These are phyloP conservation scores for Staurois parvus DNA, from an alignment of 2,797 vertebrate species.

Conservation along the genomic window DNA sequence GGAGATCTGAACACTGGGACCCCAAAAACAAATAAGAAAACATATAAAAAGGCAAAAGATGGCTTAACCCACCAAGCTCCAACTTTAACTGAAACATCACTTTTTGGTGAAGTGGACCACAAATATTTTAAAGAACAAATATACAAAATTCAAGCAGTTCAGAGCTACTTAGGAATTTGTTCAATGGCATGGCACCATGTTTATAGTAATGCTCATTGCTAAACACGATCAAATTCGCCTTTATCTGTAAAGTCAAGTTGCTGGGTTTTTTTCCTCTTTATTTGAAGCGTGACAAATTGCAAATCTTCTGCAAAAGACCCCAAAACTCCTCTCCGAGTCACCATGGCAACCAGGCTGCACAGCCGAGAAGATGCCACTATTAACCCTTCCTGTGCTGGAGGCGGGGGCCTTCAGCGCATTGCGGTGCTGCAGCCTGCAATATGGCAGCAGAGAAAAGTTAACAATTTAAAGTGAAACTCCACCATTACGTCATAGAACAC, in stretches of 20 bases:
- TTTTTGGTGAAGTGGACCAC: no score
- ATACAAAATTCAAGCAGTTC: no score
- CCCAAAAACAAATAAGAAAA: no score
- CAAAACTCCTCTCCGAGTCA: constrained; percentile 35
- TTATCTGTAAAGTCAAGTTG: not conserved
- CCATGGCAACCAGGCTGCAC: constrained; percentile 45
- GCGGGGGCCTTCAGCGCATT: constrained; percentile 17
- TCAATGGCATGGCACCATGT: no score
- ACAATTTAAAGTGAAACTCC: not conserved
- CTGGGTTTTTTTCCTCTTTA: not conserved
- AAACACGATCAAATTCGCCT: not conserved
- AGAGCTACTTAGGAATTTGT: no score
- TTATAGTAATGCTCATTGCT: no score
- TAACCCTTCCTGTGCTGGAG: constrained; percentile 29
- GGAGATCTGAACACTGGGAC: no score
- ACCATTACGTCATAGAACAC: not conserved
- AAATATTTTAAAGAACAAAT: no score
- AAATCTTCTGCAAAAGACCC: constrained; percentile 49
- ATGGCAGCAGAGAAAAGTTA: not conserved
- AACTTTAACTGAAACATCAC: no score
- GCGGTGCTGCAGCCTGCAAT: not conserved
- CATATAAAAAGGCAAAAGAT: no score
- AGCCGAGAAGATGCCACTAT: constrained; percentile 15
- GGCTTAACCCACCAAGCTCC: no score
- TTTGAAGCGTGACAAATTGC: constrained; percentile 33